Conservation (phyloP, 2,888 invertebrate genomes). For the Cephonodes hylas region DNA sequence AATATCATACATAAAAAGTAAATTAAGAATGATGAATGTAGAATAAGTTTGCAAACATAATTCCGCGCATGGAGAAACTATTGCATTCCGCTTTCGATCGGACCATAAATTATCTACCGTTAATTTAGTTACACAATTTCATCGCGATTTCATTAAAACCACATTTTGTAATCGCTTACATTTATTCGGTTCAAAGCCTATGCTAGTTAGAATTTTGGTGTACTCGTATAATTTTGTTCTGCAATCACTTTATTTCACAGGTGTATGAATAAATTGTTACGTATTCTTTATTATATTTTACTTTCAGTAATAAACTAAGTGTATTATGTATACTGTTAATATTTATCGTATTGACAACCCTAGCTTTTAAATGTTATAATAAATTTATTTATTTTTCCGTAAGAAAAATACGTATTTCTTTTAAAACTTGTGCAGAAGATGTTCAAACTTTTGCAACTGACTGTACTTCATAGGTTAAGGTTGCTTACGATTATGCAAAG, state of each 20-base stretch:
- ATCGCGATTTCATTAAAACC: not conserved
- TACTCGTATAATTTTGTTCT: not conserved
- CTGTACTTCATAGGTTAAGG: not conserved
- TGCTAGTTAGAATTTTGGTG: not conserved
- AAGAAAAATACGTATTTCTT: not conserved
- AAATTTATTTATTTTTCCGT: too few species aligned
- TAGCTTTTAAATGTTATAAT: too few species aligned
- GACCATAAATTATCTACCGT: not conserved
- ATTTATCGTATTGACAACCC: too few species aligned
- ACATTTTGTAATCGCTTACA: not conserved
- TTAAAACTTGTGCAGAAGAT: not conserved
- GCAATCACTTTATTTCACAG: too few species aligned
- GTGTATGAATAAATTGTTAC: too few species aligned
- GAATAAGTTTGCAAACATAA: not conserved
- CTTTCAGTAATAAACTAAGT: too few species aligned
- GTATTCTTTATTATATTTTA: too few species aligned
- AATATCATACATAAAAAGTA: too few species aligned
- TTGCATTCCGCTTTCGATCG: not conserved
- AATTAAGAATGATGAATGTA: not conserved
- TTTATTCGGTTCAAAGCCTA: not conserved
- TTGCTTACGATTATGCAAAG: not conserved
- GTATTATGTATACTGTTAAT: too few species aligned
- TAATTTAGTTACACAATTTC: not conserved
- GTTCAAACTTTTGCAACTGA: not conserved
- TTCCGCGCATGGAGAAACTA: not conserved